Evolutionary conservation across 2,888 invertebrate species (phyloP).

Genomic region (Drosophila greeni): DNA sequence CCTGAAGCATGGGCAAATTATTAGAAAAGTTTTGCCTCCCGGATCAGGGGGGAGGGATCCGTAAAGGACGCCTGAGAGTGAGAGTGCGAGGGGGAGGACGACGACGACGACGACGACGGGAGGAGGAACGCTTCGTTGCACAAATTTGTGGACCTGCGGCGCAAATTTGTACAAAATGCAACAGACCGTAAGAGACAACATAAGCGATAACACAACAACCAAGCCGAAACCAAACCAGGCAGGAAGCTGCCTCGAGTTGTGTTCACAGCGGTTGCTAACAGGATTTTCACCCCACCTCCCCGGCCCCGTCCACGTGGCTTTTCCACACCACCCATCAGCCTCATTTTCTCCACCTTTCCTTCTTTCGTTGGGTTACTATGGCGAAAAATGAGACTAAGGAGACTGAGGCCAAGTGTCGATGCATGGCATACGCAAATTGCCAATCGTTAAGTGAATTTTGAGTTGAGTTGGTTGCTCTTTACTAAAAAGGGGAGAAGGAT

Average conservation of each 20-base stretch:
- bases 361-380: slow-evolving; percentile 37
- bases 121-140: slow-evolving; percentile 41
- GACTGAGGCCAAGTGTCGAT: slow-evolving; percentile 51
- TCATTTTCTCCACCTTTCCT: background rate
- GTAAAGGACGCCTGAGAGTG: background rate
- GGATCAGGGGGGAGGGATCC: too few species aligned
- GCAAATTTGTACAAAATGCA: slow-evolving; percentile 64
- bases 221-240: slow-evolving; percentile 30
- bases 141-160: slow-evolving; percentile 50
- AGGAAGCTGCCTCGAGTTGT: slow-evolving; percentile 50
- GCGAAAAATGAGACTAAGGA: slow-evolving; percentile 14
- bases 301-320: slow-evolving; percentile 9
- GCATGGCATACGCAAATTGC: slow-evolving; percentile 53
- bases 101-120: background rate
- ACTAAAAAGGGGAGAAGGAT: background rate
- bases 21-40: slow-evolving; percentile 37
- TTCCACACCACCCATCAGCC: background rate
- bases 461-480: slow-evolving; percentile 10
- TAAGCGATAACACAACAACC: slow-evolving; percentile 62
- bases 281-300: slow-evolving; percentile 33
- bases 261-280: slow-evolving; percentile 63
- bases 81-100: background rate
- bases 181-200: slow-evolving; percentile 75
- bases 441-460: slow-evolving; percentile 53
- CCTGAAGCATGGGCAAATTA: slow-evolving; percentile 25